A percentile compares a stretch with the other conserved stretches of the same genome.
These are phyloP conservation scores for Nibea albiflora DNA, from an alignment of 2,113 vertebrate genomes.

Conservation along the genomic window DNA sequence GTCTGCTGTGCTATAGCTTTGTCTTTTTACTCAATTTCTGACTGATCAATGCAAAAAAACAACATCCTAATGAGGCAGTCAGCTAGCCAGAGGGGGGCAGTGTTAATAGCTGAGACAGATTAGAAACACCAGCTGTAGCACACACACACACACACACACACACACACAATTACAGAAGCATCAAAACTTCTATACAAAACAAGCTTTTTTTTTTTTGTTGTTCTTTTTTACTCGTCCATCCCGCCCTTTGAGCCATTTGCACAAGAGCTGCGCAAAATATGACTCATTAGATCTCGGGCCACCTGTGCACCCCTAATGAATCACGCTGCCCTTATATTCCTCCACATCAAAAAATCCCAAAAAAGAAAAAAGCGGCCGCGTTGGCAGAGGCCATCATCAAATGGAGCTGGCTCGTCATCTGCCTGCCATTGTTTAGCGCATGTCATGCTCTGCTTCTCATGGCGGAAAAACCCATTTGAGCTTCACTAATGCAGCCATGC, in stretches of 20 bases:
- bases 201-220: neutral
- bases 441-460: conserved; percentile 88
- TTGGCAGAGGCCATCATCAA: conserved; percentile 69
- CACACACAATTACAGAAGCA: conserved; percentile 3
- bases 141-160: conserved; percentile 19
- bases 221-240: neutral
- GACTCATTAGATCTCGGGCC: conserved; percentile 72
- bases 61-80: conserved; percentile 11
- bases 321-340: conserved; percentile 55
- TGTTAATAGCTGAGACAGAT: conserved; percentile 55
- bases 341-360: conserved; percentile 32
- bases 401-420: conserved; percentile 74
- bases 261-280: conserved; percentile 40
- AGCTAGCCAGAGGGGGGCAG: conserved; percentile 72
- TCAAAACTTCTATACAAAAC: neutral
- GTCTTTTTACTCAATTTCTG: neutral
- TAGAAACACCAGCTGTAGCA: conserved; percentile 22
- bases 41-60: conserved; percentile 14
- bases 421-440: conserved; percentile 80
- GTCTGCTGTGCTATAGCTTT: neutral
- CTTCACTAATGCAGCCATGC: conserved; percentile 82
- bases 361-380: conserved; percentile 25
- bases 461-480: conserved; percentile 66
- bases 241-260: conserved; percentile 35
- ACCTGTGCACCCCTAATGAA: conserved; percentile 76